phyloP scores from a whole-genome alignment of 2,113 vertebrate genomes.

The Gavialis gangeticus region DNA sequence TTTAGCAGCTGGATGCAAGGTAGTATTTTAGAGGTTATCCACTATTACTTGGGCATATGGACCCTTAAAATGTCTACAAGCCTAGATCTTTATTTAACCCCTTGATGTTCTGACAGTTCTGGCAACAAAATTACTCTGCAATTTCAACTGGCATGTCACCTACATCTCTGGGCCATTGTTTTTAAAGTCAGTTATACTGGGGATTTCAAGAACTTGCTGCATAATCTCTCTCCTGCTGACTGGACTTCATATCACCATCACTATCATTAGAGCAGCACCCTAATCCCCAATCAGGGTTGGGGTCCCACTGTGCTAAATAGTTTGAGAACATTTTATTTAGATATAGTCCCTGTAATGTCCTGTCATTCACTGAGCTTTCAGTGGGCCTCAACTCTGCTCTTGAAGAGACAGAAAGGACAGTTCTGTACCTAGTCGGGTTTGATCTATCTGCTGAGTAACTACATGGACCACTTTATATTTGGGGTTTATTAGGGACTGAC shows the following conservation, averaged over 20 bases:
- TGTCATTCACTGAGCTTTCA: not conserved
- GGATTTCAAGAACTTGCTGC: not conserved
- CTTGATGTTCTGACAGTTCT: not conserved
- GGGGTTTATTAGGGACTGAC: not conserved
- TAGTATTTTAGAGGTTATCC: slow-evolving; percentile 50
- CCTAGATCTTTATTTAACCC: not conserved
- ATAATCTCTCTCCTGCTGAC: not conserved
- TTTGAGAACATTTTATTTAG: not conserved
- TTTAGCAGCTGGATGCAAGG: slow-evolving; percentile 97
- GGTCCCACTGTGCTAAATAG: not conserved
- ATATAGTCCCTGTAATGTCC: not conserved
- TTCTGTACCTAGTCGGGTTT: not conserved
- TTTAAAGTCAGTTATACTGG: not conserved
- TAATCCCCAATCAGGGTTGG: not conserved
- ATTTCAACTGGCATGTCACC: not conserved
- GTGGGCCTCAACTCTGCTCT: not conserved
- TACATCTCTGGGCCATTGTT: not conserved
- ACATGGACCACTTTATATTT: not conserved
- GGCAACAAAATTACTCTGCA: not conserved
- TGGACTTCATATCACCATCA: not conserved
- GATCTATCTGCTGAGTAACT: not conserved
- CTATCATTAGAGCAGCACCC: not conserved
- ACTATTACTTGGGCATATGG: not conserved
- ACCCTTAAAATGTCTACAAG: not conserved
- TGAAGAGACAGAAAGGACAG: not conserved